Evolutionary conservation across 2,797 vertebrate species (phyloP), one percentile per base, ranked within the genome.

Genomic region (Myotis vivesi): DNA sequence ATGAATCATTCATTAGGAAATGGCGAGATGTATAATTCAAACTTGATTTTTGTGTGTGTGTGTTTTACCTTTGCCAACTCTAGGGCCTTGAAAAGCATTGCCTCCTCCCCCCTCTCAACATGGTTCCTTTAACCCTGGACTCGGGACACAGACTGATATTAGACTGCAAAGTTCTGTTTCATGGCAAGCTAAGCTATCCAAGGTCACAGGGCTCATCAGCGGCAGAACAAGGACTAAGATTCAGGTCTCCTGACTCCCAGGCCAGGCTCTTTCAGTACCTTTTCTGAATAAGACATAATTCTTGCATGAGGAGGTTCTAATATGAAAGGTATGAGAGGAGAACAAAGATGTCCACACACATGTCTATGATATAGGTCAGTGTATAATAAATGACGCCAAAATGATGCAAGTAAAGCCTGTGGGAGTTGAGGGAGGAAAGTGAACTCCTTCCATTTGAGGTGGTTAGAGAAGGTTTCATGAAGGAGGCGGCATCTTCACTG

Each of bases 1-100:
- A 68, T 68, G 73, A 88, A 62, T 92, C 55, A 84, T 73, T 77
- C 85, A 83, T 36, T 53, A 69, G 72, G 75, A 68, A 93, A 75
- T 71, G 84, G n/a, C 44, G 22, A 93, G 49, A 82, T 89, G 69
- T 36, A 84, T 89, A 77, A 95, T 93, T 92, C 77, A 77, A 30
- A 64, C 17, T 57, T 53, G 41, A 59, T 68, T 81, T 72, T 68
- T 66, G 53, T 53, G 44, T 36, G 68, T 28, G 15, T 49, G 15
- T 59, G 4, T 92, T 91, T 89, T 53, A 51, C 51, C 30, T n/a
- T 68, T 92, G 44, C 38, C 28, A 72, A 51, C 44, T 72, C 20
- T 69, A 57, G 25, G 15, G 55, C 16, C 41, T 92, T 72, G 62
- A 71, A 89, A 81, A 25, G 0, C 30, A 36, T 36, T 41, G 13